A percentile compares a stretch with the other conserved stretches of the same genome.
Conservation (phyloP, 2,113 vertebrate genomes). For the Calypte anna region DNA sequence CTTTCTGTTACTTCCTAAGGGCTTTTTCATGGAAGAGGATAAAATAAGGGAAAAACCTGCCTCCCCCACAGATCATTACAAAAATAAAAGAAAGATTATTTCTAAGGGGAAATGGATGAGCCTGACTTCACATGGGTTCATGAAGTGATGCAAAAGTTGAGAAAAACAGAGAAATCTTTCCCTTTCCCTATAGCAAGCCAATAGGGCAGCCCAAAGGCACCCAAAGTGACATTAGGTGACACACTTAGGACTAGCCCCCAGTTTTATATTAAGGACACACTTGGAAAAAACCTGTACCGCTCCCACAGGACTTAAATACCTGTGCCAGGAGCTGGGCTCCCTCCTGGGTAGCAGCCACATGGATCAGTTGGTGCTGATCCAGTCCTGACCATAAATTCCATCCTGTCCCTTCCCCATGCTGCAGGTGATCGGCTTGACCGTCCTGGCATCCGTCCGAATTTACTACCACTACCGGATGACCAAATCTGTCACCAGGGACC, state of each 20-base stretch:
- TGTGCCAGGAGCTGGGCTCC: not conserved
- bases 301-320: rapidly evolving
- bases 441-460: constrained; percentile 91
- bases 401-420: not conserved
- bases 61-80: not conserved
- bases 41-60: not conserved
- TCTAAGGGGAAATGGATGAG: not conserved
- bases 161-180: not conserved
- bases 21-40: not conserved
- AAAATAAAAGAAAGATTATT: not conserved
- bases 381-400: rapidly evolving
- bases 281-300: rapidly evolving
- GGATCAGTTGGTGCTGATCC: rapidly evolving
- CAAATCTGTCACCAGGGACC: constrained; percentile 90
- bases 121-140: not conserved
- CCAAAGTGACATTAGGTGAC: not conserved
- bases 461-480: constrained; percentile 92
- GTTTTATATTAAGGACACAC: not conserved
- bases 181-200: not conserved
- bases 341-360: rapidly evolving
- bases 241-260: rapidly evolving
- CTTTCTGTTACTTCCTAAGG: not conserved
- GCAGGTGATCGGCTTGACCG: constrained; percentile 92
- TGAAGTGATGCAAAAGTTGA: not conserved
- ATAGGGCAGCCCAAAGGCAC: not conserved